Evolutionary conservation across 2,113 vertebrate species (phyloP), one percentile per base, ranked within the genome.

Genomic region (Thryonomys swinderianus): DNA sequence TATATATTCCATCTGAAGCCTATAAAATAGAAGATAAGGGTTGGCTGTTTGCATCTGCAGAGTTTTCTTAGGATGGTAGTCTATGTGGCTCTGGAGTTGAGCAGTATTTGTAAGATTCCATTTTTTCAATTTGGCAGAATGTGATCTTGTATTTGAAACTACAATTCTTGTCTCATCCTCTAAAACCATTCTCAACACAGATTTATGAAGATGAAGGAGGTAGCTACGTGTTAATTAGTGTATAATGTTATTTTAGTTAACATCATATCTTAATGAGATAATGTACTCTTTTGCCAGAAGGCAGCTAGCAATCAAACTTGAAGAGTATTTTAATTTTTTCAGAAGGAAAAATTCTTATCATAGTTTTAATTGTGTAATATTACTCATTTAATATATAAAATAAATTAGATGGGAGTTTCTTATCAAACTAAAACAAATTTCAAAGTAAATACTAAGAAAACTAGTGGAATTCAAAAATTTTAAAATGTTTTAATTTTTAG

Each of bases 351-450:
- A 18, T 66, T 92, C 12, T 79, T 61, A 40, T 30, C 13, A 6
- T 57, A 73, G 7, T 66, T 13, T 51, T 59, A 79, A n/a, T n/a
- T n/a, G n/a, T 42, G 45, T 81, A 64, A 18, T 81, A 79, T 23
- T 85, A 53, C 37, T 85, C 42, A 48, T 88, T 64, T 79, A 86
- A 85, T 74, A 3, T 61, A 30, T 9, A 87, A 71, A 83, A 84
- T 89, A 82, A 93, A 69, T 53, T 59, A 86, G 67, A 67, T 80
- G 25, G 40, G 82, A 37, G n/a, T 18, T 89, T 95, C 21, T 89
- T 92, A 59, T 69, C 34, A 92, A 94, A 51, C n/a, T n/a, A 78
- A 91, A 85, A 83, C n/a, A n/a, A n/a, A n/a, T 88, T 84, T 73
- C 40, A 79, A 48, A 94, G 55, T 71, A 79, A 67, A 42, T 69